Conservation (phyloP, 2,888 invertebrate species). For the Carcina quercana region DNA sequence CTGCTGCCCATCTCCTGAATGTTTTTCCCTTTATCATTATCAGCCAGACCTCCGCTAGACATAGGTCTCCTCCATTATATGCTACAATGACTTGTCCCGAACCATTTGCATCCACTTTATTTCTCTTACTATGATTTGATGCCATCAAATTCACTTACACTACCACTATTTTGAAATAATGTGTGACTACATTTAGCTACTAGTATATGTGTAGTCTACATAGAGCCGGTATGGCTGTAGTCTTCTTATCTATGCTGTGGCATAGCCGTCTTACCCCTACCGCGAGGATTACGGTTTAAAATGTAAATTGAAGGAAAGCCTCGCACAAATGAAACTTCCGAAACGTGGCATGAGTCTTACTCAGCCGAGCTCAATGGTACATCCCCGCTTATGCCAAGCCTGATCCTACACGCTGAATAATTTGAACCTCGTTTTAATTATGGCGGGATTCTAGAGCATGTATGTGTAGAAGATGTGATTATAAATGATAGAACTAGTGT, state of each 20-base stretch:
- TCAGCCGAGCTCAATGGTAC: slow-evolving; percentile 29
- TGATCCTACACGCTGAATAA: slow-evolving; percentile 36
- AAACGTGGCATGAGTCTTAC: slow-evolving; percentile 18
- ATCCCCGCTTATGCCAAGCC: slow-evolving; percentile 25
- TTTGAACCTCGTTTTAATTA: slow-evolving; percentile 45
- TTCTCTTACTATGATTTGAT: too few species aligned
- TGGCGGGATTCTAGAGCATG: slow-evolving; percentile 18
- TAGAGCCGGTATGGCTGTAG: not conserved
- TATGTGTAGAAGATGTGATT: slow-evolving; percentile 1
- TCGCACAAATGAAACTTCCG: slow-evolving; percentile 39
- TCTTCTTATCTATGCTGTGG: slow-evolving; percentile 2
- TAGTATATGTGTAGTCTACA: too few species aligned
- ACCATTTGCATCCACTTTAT: too few species aligned
- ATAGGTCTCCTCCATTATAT: too few species aligned
- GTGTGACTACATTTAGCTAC: too few species aligned
- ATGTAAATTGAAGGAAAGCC: slow-evolving; percentile 57
- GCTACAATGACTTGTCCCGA: too few species aligned
- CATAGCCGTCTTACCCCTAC: slow-evolving; percentile 16
- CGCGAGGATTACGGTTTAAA: slow-evolving; percentile 42
- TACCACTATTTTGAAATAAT: too few species aligned
- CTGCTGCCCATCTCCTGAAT: too few species aligned
- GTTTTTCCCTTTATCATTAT: too few species aligned
- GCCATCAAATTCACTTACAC: too few species aligned
- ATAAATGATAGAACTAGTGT: too few species aligned
- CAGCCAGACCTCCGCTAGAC: too few species aligned